These are phyloP conservation scores for Caenorhabditis zanzibari DNA, from an alignment of 2,888 invertebrate species.

Conservation along the genomic window DNA sequence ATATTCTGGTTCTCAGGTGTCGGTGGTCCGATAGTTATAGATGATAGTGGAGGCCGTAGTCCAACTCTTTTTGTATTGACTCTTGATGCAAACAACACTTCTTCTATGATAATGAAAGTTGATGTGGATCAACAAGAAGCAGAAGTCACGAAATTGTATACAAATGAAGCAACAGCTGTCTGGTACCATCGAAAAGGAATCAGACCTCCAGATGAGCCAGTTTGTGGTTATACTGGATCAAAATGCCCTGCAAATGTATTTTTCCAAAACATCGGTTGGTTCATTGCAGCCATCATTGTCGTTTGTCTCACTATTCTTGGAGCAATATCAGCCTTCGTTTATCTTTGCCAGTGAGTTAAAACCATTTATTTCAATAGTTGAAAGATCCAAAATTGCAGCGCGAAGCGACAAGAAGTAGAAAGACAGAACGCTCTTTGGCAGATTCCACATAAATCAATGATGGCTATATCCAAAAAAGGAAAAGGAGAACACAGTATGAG, in stretches of 20 bases:
- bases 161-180: conserved; percentile 41
- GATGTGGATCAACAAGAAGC: conserved; percentile 30
- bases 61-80: conserved; percentile 50
- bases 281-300: conserved; percentile 58
- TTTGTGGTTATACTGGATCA: conserved; percentile 70
- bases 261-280: conserved; percentile 51
- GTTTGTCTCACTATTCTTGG: conserved; percentile 48
- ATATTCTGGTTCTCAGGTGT: too few relatives aligned
- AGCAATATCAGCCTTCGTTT: conserved; percentile 41
- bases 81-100: conserved; percentile 48
- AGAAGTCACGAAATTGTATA: conserved; percentile 38
- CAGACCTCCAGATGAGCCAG: conserved; percentile 65
- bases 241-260: conserved; percentile 63
- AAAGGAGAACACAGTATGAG: conserved; percentile 68
- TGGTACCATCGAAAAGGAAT: conserved; percentile 58
- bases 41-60: conserved; percentile 35
- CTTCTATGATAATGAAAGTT: conserved; percentile 33
- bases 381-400: conserved; percentile 34
- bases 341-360: conserved; percentile 22
- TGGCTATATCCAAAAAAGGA: conserved; percentile 47
- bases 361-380: neutral
- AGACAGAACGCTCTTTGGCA: conserved; percentile 72
- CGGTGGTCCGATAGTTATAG: conserved; percentile 38
- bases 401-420: conserved; percentile 70
- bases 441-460: conserved; percentile 68